Percentiles rank a stretch among this genome's conserved stretches.
Conservation (phyloP, 2,888 invertebrate genomes). For the Choreutis nemorana region DNA sequence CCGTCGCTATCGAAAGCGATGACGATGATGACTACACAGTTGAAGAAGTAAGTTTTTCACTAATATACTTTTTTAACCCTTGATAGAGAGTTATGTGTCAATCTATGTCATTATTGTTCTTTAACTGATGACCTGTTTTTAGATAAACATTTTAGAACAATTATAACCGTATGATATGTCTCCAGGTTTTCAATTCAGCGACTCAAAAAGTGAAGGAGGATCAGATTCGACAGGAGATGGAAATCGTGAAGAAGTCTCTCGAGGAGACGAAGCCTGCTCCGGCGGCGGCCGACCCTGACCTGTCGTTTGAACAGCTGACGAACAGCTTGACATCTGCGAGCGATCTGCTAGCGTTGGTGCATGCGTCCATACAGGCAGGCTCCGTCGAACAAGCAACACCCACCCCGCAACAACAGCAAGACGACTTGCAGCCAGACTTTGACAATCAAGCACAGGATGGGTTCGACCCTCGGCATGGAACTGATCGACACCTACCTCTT, state of each 20-base stretch:
- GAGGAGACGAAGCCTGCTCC: slow-evolving; percentile 28
- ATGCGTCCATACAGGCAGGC: slow-evolving; percentile 41
- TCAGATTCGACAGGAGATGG: slow-evolving; percentile 64
- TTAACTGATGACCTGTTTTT: no score
- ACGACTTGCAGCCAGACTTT: no score
- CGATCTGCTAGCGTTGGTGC: slow-evolving; percentile 43
- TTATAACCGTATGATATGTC: slow-evolving; percentile 1
- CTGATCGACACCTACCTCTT: no score
- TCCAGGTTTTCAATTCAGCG: slow-evolving; percentile 74
- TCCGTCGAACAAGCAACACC: no score
- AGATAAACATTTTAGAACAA: background rate
- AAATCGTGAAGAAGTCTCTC: slow-evolving; percentile 57
- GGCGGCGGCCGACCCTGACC: slow-evolving; percentile 6
- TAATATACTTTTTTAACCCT: no score
- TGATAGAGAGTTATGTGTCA: no score
- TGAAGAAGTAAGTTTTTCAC: slow-evolving; percentile 76
- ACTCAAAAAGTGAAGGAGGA: slow-evolving; percentile 76
- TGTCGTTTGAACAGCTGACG: slow-evolving; percentile 15
- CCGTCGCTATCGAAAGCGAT: slow-evolving; percentile 64
- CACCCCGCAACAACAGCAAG: no score
- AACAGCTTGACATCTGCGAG: slow-evolving; percentile 37
- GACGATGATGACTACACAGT: slow-evolving; percentile 86
- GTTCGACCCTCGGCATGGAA: no score
- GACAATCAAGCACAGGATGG: no score
- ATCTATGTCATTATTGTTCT: no score